Evolutionary conservation across 2,888 invertebrate genomes (phyloP).

Genomic region (Aspidiotus destructor): DNA sequence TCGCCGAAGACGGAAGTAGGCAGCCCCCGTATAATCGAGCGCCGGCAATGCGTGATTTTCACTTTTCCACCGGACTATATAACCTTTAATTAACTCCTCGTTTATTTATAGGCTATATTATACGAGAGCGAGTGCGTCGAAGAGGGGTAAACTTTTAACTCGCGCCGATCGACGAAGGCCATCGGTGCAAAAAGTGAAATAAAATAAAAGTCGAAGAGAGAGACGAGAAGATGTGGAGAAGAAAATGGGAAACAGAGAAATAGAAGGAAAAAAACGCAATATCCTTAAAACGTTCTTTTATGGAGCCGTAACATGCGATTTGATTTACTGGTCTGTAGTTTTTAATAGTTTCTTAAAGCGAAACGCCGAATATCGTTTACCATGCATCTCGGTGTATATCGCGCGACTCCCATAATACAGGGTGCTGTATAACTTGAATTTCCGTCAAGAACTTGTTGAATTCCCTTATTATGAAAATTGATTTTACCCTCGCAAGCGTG

Average conservation of each 20-base stretch:
- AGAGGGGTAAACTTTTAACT: slow-evolving; percentile 10
- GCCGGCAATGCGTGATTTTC: neutral
- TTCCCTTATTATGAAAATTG: neutral
- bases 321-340: slow-evolving; percentile 28
- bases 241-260: too few species aligned
- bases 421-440: neutral
- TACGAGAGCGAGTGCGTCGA: too few species aligned
- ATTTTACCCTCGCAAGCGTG: neutral
- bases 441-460: slow-evolving; percentile 9
- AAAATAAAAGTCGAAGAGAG: too few species aligned
- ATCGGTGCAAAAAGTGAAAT: too few species aligned
- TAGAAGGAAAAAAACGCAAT: slow-evolving; percentile 22
- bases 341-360: slow-evolving; percentile 30
- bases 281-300: slow-evolving; percentile 21
- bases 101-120: slow-evolving; percentile 26
- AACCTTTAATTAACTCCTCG: slow-evolving; percentile 32
- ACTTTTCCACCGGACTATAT: neutral
- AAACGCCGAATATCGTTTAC: slow-evolving; percentile 28
- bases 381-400: neutral
- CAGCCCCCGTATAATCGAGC: too few species aligned
- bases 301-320: slow-evolving; percentile 25
- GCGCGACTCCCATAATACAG: neutral
- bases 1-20: too few species aligned
- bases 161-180: neutral
- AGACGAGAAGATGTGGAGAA: too few species aligned